Percentiles rank a stretch among this genome's conserved stretches.
Conservation (phyloP, 30 jellyfish, hydroid and myxozoan species). For the Hydra vulgaris region DNA sequence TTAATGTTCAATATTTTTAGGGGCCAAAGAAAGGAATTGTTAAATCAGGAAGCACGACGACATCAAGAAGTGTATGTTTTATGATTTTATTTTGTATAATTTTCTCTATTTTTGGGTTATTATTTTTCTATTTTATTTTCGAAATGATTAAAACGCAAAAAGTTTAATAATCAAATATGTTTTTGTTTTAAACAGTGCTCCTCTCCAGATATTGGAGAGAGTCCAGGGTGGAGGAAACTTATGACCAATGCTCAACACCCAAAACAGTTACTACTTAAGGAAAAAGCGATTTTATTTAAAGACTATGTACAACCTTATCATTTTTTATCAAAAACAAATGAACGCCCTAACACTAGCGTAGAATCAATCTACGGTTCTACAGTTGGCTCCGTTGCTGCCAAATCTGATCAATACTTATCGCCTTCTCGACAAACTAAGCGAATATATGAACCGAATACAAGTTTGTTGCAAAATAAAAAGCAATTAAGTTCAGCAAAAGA, state of each 20-base stretch:
- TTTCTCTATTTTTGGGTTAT: too few species aligned
- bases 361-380: conserved; percentile 90
- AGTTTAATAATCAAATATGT: too few species aligned
- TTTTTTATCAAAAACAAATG: conserved; percentile 52
- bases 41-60: conserved; percentile 18
- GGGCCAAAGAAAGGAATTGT: conserved; percentile 20
- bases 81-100: not conserved
- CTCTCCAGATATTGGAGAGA: conserved; percentile 82
- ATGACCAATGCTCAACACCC: conserved; percentile 90
- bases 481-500: conserved; percentile 13
- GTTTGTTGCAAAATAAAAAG: conserved; percentile 10
- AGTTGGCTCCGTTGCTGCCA: conserved; percentile 31
- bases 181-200: conserved; percentile 5
- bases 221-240: conserved; percentile 97
- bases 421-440: conserved; percentile 37
- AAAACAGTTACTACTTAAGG: conserved; percentile 57
- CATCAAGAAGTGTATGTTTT: conserved; percentile 6
- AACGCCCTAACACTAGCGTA: conserved; percentile 75
- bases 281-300: conserved; percentile 79
- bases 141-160: too few species aligned
- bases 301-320: conserved; percentile 92
- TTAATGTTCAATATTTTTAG: conserved; percentile 11
- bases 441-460: conserved; percentile 34
- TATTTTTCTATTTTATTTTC: too few species aligned
- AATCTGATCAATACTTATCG: conserved; percentile 15